Conservation (phyloP, 1,140 invertebrate genomes). For the Formica selysi region DNA sequence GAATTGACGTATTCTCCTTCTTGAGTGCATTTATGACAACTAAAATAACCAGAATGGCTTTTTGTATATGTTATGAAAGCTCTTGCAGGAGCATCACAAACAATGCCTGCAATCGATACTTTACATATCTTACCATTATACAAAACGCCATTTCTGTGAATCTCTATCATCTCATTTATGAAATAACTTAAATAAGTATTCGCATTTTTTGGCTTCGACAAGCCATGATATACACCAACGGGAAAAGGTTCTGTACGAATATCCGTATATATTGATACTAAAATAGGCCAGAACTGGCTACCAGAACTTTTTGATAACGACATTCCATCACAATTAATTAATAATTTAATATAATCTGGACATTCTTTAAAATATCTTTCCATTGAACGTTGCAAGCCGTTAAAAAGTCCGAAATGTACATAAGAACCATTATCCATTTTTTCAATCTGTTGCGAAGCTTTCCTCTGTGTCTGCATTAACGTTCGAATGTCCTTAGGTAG, state of each 20-base stretch:
- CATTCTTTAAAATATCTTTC: constrained; percentile 43
- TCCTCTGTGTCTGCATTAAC: constrained; percentile 49
- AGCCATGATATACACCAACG: constrained; percentile 54
- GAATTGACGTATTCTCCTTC: background rate
- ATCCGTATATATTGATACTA: constrained; percentile 51
- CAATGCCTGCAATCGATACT: background rate
- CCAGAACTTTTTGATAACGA: constrained; percentile 51
- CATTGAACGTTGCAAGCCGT: constrained; percentile 30
- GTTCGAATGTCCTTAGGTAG: constrained; percentile 47
- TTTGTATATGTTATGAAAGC: constrained; percentile 20
- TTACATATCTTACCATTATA: background rate
- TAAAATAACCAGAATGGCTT: constrained; percentile 14
- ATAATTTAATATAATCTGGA: constrained; percentile 20
- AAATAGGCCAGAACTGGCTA: constrained; percentile 65
- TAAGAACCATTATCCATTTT: constrained; percentile 29
- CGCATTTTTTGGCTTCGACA: constrained; percentile 51
- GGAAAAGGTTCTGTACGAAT: constrained; percentile 63
- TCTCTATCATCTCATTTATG: constrained; percentile 54
- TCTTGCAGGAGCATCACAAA: constrained; percentile 27
- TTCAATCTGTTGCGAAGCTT: constrained; percentile 7
- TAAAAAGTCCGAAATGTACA: constrained; percentile 51
- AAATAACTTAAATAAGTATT: constrained; percentile 57
- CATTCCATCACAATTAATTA: constrained; percentile 59
- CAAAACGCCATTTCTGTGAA: constrained; percentile 13
- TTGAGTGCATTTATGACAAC: constrained; percentile 5